A percentile compares a stretch with the other conserved stretches of the same genome.
These are phyloP conservation scores for Halocynthia roretzi DNA, from an alignment of 23 tunicate genomes.

Conservation along the genomic window DNA sequence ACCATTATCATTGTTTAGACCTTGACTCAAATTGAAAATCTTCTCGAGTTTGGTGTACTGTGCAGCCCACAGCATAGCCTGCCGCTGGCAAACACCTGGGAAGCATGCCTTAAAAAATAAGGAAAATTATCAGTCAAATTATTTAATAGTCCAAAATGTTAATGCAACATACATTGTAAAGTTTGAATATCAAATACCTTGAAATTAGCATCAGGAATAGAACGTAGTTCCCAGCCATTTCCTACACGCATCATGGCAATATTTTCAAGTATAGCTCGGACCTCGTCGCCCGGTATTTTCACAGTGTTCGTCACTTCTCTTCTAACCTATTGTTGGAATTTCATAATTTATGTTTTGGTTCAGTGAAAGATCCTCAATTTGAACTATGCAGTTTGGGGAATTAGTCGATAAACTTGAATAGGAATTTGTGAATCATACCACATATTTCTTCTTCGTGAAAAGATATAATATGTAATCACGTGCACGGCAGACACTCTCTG, in stretches of 20 bases:
- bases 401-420: too few relatives aligned
- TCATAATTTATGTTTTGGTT: too few relatives aligned
- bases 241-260: conserved; percentile 62
- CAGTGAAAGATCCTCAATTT: too few relatives aligned
- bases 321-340: conserved; percentile 1
- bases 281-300: conserved; percentile 65
- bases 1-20: too few relatives aligned
- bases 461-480: conserved; percentile 61
- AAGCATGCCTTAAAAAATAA: conserved; percentile 23
- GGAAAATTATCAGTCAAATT: not conserved
- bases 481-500: conserved; percentile 51
- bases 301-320: conserved; percentile 38
- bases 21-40: too few relatives aligned
- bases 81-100: conserved; percentile 72
- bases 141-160: not conserved
- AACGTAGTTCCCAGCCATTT: conserved; percentile 57
- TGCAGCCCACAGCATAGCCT: conserved; percentile 61
- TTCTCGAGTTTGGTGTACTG: conserved; percentile 44
- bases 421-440: not conserved
- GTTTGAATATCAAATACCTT: not conserved
- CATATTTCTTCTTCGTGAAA: conserved; percentile 38
- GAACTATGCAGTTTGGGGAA: too few relatives aligned
- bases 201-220: conserved; percentile 18
- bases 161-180: not conserved
- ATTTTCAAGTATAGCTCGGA: conserved; percentile 53